Percentiles rank a stretch among this genome's conserved stretches.
phyloP scores from a whole-genome alignment of 2,797 vertebrate species.

The Psittacula derbiana region DNA sequence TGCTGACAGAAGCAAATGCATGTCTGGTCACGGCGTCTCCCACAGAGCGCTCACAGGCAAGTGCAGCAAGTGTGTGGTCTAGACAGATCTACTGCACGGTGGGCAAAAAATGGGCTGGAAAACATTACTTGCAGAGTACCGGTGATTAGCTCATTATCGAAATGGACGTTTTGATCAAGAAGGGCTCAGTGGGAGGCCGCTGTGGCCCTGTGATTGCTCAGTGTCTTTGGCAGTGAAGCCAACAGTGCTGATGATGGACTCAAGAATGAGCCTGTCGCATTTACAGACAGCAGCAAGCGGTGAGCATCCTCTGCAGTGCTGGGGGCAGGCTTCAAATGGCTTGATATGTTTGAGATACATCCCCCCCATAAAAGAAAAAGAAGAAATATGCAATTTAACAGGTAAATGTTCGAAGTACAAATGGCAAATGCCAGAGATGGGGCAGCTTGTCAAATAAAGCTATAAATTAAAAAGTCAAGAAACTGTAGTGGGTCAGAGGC shows the following conservation, averaged over 20 bases:
- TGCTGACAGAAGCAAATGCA: conserved; percentile 38
- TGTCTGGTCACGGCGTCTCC: conserved; percentile 39
- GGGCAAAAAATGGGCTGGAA: conserved; percentile 4
- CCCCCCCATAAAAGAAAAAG: fast-evolving
- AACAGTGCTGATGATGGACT: fast-evolving
- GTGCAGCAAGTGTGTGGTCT: conserved; percentile 36
- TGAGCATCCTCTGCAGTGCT: background rate
- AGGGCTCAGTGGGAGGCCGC: background rate
- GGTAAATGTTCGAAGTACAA: background rate
- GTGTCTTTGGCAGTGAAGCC: background rate
- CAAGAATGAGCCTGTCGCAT: fast-evolving
- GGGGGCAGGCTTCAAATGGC: background rate
- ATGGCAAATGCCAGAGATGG: background rate
- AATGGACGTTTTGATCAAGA: conserved; percentile 16
- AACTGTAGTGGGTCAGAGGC: background rate
- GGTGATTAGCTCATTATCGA: conserved; percentile 1
- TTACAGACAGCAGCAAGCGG: background rate
- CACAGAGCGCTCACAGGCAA: background rate
- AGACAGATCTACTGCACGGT: background rate
- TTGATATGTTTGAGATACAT: background rate
- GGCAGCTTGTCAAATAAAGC: background rate
- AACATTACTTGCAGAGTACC: background rate
- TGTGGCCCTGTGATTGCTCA: background rate
- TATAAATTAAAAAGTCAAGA: background rate
- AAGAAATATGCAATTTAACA: background rate